These are phyloP conservation scores for Eutolmus rufibarbis DNA, from an alignment of 2,888 invertebrate genomes.

Conservation along the genomic window DNA sequence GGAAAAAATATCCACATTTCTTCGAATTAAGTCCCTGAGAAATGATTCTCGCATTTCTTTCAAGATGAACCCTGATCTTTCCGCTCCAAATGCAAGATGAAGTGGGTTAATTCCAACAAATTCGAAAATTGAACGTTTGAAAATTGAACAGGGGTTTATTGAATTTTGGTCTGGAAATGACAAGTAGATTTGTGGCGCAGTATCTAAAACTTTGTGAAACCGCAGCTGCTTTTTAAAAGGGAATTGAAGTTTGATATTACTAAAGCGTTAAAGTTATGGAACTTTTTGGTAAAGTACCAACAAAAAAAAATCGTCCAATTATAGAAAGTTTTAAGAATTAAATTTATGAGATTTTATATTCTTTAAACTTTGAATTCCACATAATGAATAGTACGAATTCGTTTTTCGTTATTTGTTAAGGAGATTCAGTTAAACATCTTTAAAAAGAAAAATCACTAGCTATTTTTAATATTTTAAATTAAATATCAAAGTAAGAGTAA, in stretches of 20 bases:
- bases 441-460: too few relatives aligned
- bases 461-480: too few relatives aligned
- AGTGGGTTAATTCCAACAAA: not conserved
- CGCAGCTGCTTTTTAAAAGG: not conserved
- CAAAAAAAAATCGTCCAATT: too few relatives aligned
- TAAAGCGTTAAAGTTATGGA: too few relatives aligned
- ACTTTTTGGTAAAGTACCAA: too few relatives aligned
- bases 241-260: not conserved
- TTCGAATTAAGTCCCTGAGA: not conserved
- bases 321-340: too few relatives aligned
- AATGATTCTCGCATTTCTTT: not conserved
- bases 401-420: too few relatives aligned
- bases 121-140: not conserved
- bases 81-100: not conserved
- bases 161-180: not conserved
- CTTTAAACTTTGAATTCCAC: too few relatives aligned
- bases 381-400: too few relatives aligned
- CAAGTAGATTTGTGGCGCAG: not conserved
- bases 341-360: too few relatives aligned
- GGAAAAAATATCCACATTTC: not conserved
- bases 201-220: not conserved
- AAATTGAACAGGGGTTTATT: not conserved
- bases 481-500: too few relatives aligned
- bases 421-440: too few relatives aligned
- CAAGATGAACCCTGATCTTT: not conserved